Conservation (phyloP, 2,797 vertebrate species). For the Sebastiscus tertius region DNA sequence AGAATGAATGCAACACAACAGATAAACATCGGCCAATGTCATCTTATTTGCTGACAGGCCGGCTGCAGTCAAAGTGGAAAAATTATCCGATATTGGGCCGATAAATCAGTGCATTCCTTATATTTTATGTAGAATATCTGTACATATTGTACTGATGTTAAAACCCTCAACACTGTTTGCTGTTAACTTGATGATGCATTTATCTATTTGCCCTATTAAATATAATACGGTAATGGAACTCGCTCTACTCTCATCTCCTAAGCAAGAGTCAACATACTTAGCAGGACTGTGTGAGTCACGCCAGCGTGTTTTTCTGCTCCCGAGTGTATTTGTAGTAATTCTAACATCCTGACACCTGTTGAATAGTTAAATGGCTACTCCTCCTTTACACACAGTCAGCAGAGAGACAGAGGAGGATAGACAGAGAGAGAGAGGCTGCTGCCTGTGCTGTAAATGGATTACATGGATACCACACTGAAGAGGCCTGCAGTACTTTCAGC, state of each 20-base stretch:
- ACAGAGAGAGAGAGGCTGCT: neutral
- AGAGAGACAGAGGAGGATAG: constrained; percentile 1
- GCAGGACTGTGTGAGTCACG: constrained; percentile 41
- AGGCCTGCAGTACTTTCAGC: constrained; percentile 29
- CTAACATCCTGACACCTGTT: constrained; percentile 48
- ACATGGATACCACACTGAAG: constrained; percentile 29
- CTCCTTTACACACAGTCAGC: constrained; percentile 33
- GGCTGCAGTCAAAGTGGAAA: too few relatives aligned
- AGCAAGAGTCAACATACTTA: constrained; percentile 42
- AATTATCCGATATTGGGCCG: too few relatives aligned
- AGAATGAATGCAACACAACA: too few relatives aligned
- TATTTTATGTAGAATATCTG: neutral
- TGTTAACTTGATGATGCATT: constrained; percentile 38
- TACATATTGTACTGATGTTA: neutral
- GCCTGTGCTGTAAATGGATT: constrained; percentile 21
- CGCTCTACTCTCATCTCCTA: constrained; percentile 30
- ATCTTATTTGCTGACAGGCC: too few relatives aligned
- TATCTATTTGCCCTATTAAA: constrained; percentile 40
- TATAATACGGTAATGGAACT: constrained; percentile 42
- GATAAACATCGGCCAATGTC: too few relatives aligned
- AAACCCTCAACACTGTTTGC: constrained; percentile 23
- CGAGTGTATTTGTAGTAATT: constrained; percentile 25
- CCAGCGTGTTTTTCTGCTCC: constrained; percentile 23
- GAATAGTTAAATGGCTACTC: constrained; percentile 39
- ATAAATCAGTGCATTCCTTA: too few relatives aligned